Evolutionary conservation across 2,888 invertebrate species (phyloP).

Genomic region (Metalampra italica): DNA sequence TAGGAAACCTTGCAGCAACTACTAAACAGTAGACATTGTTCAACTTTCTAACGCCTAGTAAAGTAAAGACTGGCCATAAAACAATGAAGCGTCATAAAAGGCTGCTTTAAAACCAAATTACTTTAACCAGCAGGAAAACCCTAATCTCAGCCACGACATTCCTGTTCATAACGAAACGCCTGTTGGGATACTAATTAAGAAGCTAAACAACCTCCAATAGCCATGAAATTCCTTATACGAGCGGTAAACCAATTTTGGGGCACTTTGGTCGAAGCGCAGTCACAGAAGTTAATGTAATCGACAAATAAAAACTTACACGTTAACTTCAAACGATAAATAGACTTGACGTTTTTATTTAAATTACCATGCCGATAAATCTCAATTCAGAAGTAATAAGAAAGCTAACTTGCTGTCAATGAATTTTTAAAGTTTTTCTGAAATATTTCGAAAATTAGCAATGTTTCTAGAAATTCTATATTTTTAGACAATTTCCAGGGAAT

Average conservation of each 20-base stretch:
- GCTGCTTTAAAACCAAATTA: slow-evolving; percentile 43
- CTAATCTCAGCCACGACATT: slow-evolving; percentile 45
- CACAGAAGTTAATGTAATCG: slow-evolving; percentile 52
- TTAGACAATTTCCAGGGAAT: too few species aligned
- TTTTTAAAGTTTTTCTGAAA: too few species aligned
- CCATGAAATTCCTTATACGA: slow-evolving; percentile 71
- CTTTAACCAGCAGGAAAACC: slow-evolving; percentile 43
- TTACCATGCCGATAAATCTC: too few species aligned
- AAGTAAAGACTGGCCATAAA: slow-evolving; percentile 29
- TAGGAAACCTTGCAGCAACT: neutral
- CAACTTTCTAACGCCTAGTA: slow-evolving; percentile 9
- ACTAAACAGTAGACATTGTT: slow-evolving; percentile 1
- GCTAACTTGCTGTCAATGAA: too few species aligned
- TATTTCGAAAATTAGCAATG: too few species aligned
- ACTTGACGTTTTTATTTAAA: neutral
- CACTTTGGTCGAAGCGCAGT: slow-evolving; percentile 50
- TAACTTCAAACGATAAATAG: slow-evolving; percentile 29
- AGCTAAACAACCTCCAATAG: slow-evolving; percentile 65
- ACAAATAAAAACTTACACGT: slow-evolving; percentile 60
- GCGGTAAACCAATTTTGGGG: slow-evolving; percentile 67
- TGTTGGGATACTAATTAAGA: slow-evolving; percentile 63
- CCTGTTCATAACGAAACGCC: slow-evolving; percentile 46
- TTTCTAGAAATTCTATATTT: too few species aligned
- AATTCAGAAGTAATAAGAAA: too few species aligned
- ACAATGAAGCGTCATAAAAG: slow-evolving; percentile 56